These are phyloP conservation scores for Lasioglossum villosulum DNA, from an alignment of 2,888 invertebrate species.

Conservation along the genomic window DNA sequence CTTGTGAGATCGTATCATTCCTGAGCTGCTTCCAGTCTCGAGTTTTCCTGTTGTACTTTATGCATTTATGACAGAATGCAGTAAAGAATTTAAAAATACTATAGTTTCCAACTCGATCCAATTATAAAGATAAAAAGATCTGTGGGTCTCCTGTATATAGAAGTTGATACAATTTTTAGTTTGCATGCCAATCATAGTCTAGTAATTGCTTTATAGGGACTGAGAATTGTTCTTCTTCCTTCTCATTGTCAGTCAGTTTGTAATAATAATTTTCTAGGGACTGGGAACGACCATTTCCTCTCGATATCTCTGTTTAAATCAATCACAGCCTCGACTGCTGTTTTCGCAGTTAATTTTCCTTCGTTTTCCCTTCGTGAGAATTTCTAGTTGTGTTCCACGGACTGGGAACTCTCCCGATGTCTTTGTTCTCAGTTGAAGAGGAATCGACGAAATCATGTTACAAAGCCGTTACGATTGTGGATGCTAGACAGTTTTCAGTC, in stretches of 20 bases:
- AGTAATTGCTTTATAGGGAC: background rate
- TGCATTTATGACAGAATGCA: background rate
- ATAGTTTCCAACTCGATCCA: too few relatives aligned
- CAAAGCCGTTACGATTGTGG: background rate
- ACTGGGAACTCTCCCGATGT: background rate
- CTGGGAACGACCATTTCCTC: background rate
- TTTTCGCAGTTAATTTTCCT: background rate
- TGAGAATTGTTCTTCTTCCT: background rate
- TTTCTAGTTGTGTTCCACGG: background rate
- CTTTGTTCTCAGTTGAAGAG: conserved; percentile 13
- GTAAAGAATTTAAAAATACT: too few relatives aligned
- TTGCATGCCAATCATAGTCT: too few relatives aligned
- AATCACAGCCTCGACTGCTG: background rate
- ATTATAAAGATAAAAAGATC: too few relatives aligned
- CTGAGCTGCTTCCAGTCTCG: background rate
- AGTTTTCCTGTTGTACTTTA: background rate
- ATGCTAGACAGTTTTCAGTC: too few relatives aligned
- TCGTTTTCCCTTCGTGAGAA: background rate
- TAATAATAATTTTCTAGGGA: background rate
- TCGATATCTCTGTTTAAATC: background rate
- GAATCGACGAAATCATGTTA: background rate
- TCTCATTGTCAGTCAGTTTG: background rate
- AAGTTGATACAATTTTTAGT: too few relatives aligned
- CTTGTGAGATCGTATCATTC: conserved; percentile 24
- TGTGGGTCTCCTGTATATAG: too few relatives aligned